Conservation (phyloP, 2,113 vertebrate species). For the Ammodytes dubius region DNA sequence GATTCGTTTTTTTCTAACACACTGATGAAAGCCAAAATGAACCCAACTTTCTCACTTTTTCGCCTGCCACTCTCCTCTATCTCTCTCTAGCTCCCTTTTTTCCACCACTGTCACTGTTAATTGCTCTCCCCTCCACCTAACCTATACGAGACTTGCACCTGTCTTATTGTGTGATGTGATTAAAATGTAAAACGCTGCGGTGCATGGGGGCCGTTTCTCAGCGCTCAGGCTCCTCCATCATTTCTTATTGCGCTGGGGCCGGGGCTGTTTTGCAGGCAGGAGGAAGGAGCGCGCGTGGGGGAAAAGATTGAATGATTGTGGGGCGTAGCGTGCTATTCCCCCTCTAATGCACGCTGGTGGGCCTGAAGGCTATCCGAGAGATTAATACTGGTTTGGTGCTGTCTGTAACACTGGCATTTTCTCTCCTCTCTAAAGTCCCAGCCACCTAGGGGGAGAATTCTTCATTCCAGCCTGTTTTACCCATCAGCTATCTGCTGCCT, state of each 20-base stretch:
- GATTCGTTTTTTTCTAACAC: conserved; percentile 12
- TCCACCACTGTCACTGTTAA: conserved; percentile 57
- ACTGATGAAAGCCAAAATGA: conserved; percentile 35
- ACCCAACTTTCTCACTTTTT: conserved; percentile 4
- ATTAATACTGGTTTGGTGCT: conserved; percentile 81
- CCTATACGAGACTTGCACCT: conserved; percentile 67
- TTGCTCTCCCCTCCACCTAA: conserved; percentile 62
- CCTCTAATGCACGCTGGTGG: conserved; percentile 74
- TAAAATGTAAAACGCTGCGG: conserved; percentile 80
- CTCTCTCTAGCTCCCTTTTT: conserved; percentile 3
- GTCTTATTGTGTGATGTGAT: conserved; percentile 81
- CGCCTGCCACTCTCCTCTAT: neutral
- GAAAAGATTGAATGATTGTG: conserved; percentile 77
- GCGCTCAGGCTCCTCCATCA: conserved; percentile 73
- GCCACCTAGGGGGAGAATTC: conserved; percentile 66
- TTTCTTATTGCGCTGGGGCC: conserved; percentile 75
- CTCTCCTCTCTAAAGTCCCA: conserved; percentile 79
- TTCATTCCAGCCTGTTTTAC: conserved; percentile 65
- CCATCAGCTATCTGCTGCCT: conserved; percentile 49
- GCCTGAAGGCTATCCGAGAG: conserved; percentile 79
- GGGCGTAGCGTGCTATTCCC: conserved; percentile 76
- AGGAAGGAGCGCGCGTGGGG: conserved; percentile 50
- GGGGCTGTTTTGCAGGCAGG: conserved; percentile 70
- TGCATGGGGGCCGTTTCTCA: conserved; percentile 48
- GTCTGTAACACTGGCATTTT: conserved; percentile 82